Conservation (phyloP, 2,888 invertebrate species). For the Acleris sparsana region DNA sequence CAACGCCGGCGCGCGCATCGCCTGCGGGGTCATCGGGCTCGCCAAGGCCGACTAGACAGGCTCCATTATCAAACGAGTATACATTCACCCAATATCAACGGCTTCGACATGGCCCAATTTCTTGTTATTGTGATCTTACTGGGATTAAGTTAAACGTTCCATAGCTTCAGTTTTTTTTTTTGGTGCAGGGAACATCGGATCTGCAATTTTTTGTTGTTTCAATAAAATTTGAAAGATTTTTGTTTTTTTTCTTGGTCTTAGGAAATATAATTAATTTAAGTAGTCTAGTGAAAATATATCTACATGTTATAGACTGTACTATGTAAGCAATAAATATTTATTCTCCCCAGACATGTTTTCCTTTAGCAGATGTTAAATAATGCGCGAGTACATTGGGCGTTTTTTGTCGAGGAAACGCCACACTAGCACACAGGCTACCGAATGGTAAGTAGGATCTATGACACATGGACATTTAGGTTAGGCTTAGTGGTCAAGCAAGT, state of each 20-base stretch:
- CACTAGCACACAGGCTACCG: no score
- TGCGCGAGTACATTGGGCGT: no score
- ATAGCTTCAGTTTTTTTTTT: slow-evolving; percentile 54
- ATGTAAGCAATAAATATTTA: slow-evolving; percentile 31
- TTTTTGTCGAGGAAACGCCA: no score
- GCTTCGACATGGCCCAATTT: neutral
- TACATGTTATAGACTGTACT: slow-evolving; percentile 20
- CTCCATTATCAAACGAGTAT: neutral
- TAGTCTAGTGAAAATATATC: slow-evolving; percentile 11
- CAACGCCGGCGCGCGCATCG: slow-evolving; percentile 95
- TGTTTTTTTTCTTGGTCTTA: slow-evolving; percentile 41
- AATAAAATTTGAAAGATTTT: slow-evolving; percentile 47
- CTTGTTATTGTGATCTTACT: neutral
- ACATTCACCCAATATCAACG: neutral
- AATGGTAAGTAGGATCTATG: no score
- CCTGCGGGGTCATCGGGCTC: slow-evolving; percentile 94
- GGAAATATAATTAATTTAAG: neutral
- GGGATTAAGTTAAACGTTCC: slow-evolving; percentile 7
- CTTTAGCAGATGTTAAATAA: neutral
- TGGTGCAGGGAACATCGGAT: slow-evolving; percentile 58
- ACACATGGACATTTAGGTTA: no score
- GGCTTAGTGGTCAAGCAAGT: no score
- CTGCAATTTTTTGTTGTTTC: slow-evolving; percentile 49
- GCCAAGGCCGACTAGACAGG: slow-evolving; percentile 54
- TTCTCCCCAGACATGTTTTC: slow-evolving; percentile 10